Percentiles rank a stretch among this genome's conserved stretches.
Evolutionary conservation across 2,113 vertebrate genomes (phyloP).

Genomic region (Synchiropus splendidus): DNA sequence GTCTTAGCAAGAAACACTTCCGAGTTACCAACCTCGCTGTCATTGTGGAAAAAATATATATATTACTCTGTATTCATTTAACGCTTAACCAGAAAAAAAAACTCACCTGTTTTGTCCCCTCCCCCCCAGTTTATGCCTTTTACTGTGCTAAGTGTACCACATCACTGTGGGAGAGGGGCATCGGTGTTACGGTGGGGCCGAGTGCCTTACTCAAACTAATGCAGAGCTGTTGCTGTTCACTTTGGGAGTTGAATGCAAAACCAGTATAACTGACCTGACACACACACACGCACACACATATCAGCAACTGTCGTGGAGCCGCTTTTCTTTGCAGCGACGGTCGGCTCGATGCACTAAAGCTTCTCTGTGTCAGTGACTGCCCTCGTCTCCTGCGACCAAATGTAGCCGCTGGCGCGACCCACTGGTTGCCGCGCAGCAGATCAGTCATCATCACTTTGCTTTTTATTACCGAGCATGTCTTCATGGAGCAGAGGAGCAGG

Average conservation of each 20-base stretch:
- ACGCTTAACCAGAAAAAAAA: slow-evolving; percentile 14
- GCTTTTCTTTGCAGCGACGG: slow-evolving; percentile 28
- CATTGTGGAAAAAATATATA: slow-evolving; percentile 20
- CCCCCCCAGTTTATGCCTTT: slow-evolving; percentile 62
- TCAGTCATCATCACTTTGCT: no score
- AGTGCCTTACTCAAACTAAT: slow-evolving; percentile 65
- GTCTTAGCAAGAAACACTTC: not conserved
- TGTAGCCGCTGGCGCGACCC: slow-evolving; percentile 52
- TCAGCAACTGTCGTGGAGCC: no score
- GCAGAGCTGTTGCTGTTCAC: slow-evolving; percentile 42
- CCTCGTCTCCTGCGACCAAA: slow-evolving; percentile 26
- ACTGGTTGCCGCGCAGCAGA: no score
- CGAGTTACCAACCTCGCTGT: slow-evolving; percentile 33
- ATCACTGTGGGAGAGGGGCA: slow-evolving; percentile 67
- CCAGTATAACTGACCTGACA: slow-evolving; percentile 13
- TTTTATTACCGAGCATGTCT: no score
- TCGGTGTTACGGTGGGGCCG: slow-evolving; percentile 48
- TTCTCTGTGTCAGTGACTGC: slow-evolving; percentile 28
- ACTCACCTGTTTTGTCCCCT: slow-evolving; percentile 21
- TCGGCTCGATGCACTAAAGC: slow-evolving; percentile 41
- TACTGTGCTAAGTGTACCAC: slow-evolving; percentile 69
- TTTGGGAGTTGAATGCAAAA: slow-evolving; percentile 38
- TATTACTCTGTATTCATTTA: slow-evolving; percentile 25
- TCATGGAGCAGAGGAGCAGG: no score
- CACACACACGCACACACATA: slow-evolving; percentile 17